Percentiles rank a stretch among this genome's conserved stretches.
These are phyloP conservation scores for Pangasius sanitwongsei DNA, from an alignment of 2,797 vertebrate species.

Conservation along the genomic window DNA sequence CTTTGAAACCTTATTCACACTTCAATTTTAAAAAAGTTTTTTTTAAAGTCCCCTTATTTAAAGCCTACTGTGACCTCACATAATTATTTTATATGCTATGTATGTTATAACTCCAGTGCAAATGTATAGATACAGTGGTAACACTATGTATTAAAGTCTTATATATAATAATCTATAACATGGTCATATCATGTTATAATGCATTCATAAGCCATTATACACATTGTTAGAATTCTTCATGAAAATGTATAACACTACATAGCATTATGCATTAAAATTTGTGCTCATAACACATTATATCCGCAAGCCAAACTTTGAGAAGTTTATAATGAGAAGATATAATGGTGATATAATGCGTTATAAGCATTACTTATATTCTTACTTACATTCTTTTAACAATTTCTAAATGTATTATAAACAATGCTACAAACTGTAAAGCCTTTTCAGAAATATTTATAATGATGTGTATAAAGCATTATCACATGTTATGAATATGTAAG, in stretches of 20 bases:
- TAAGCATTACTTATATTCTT: background rate
- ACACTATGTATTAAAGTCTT: background rate
- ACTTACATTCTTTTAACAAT: background rate
- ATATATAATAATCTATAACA: background rate
- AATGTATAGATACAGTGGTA: background rate
- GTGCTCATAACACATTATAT: background rate
- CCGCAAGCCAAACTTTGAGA: background rate
- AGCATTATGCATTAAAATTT: background rate
- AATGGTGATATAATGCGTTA: background rate
- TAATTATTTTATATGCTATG: background rate
- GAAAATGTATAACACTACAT: background rate
- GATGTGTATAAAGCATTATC: background rate
- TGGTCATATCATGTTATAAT: background rate
- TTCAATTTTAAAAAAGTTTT: background rate
- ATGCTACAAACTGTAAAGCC: background rate
- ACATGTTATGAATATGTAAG: background rate
- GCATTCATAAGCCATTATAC: background rate
- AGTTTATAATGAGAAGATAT: background rate
- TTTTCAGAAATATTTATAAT: background rate
- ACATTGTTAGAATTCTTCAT: background rate
- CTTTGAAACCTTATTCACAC: background rate
- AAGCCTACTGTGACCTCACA: background rate
- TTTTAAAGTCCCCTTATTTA: background rate
- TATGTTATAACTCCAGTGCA: background rate
- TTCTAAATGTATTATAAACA: background rate